Base-by-base conservation (phyloP, 2,113 vertebrate species). In the Ginglymostoma cirratum region DNA sequence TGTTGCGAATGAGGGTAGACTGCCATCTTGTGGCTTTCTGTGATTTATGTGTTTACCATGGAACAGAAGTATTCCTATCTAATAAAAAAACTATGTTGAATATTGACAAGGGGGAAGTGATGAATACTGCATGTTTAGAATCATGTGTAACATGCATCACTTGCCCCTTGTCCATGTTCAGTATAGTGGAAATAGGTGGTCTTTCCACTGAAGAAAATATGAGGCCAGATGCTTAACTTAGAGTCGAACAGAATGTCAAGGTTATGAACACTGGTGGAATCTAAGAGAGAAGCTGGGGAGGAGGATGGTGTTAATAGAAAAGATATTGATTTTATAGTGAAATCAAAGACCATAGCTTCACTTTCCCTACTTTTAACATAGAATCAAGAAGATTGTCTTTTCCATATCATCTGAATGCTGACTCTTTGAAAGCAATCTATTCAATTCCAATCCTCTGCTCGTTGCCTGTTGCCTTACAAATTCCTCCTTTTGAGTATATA, bases 11-110 rank as follows among this genome's bases (percentile, higher is more conserved):
- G 61, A 38, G n/a, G 89, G 65, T 66, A 38, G 34, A 93, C 30
- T 93, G 89, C 89, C 89, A 93, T 23, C 89, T 93, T 65, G 89
- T 93, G 89, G 89, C 61, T 92, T 66, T n/a, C 7, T 66, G 15
- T 66, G 61, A 66, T 93, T 66, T 90, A 61, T 90, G 45, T 87
- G 38, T 52, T 87, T 52, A 27, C 21, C 17, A 45, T 38, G 3
- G 15, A n/a, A 38, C 12, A 38, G 45, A 45, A 42, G 12, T 85
- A 38, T 21, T 23, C 42, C 45, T 52, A 87, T 12, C 85, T 23
- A 87, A 52, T 5, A 52, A 45, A 86, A 34, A 38, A 24, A 30
- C 17, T 69, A 27, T 87, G 24, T 30, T 87, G 42, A 87, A 87
- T 87, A 87, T 87, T 87, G 85, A 52, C 85, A 52, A 27, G 24